These are phyloP conservation scores for Prionace glauca DNA, from an alignment of 2,797 vertebrate species.

Conservation along the genomic window DNA sequence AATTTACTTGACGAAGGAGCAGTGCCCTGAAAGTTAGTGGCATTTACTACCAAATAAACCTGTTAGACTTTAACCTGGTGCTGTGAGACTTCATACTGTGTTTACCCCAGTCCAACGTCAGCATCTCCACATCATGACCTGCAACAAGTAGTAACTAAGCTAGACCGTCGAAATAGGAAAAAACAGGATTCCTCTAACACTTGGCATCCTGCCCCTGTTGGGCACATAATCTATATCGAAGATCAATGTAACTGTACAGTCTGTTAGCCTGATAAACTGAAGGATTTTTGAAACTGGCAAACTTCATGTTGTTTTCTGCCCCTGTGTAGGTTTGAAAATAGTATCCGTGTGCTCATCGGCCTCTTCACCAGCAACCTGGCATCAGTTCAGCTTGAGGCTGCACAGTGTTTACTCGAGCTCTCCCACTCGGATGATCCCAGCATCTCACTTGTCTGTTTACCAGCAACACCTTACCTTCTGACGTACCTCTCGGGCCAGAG, in stretches of 20 bases:
- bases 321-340: constrained; percentile 71
- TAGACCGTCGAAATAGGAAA: not conserved
- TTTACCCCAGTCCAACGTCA: no score
- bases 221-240: not conserved
- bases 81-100: no score
- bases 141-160: not conserved
- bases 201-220: not conserved
- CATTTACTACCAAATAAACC: no score
- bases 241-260: not conserved
- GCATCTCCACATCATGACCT: not conserved
- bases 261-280: not conserved
- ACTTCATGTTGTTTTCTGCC: not conserved
- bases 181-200: not conserved
- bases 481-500: constrained; percentile 86
- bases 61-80: no score
- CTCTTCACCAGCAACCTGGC: constrained; percentile 75
- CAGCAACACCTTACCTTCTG: constrained; percentile 86
- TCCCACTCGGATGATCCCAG: constrained; percentile 72
- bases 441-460: constrained; percentile 71
- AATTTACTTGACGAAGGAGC: no score
- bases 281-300: not conserved
- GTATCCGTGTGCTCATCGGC: constrained; percentile 69
- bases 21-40: no score
- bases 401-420: constrained; percentile 78
- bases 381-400: constrained; percentile 75